Conservation (phyloP, 2,888 invertebrate species). For the Nemapogon koenigi region DNA sequence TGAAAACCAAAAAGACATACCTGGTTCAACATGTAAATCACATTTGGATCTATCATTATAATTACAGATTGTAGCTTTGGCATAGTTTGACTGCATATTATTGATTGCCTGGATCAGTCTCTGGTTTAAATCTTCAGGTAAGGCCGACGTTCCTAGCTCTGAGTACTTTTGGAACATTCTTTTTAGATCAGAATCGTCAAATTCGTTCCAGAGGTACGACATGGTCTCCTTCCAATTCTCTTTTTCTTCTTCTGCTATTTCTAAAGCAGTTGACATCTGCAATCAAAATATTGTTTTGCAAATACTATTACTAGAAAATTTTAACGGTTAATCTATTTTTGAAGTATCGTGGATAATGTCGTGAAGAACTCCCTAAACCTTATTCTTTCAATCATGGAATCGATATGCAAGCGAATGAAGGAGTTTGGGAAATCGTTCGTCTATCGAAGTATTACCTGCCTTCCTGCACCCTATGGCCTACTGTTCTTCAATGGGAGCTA, state of each 20-base stretch:
- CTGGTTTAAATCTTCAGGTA: conserved; percentile 72
- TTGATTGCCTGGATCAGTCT: conserved; percentile 67
- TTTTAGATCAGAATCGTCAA: conserved; percentile 70
- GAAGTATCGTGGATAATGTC: too few species aligned
- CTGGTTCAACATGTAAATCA: conserved; percentile 76
- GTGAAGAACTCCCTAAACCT: too few species aligned
- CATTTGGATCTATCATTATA: conserved; percentile 70
- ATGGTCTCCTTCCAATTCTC: conserved; percentile 70
- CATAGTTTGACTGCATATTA: conserved; percentile 78
- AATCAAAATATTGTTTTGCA: too few species aligned
- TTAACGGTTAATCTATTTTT: too few species aligned
- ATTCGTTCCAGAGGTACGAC: conserved; percentile 75
- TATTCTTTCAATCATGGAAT: too few species aligned
- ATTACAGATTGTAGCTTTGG: conserved; percentile 79
- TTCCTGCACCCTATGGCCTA: too few species aligned
- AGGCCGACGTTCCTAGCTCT: conserved; percentile 73
- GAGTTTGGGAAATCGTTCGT: too few species aligned
- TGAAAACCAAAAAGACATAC: conserved; percentile 28
- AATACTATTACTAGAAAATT: too few species aligned
- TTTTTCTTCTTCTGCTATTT: conserved; percentile 63
- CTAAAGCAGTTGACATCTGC: conserved; percentile 39
- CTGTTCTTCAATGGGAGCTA: too few species aligned
- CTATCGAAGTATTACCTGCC: too few species aligned
- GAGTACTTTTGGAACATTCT: conserved; percentile 79
- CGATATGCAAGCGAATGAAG: too few species aligned